Conservation (phyloP, 1,140 invertebrate species). For the Panagrolaimus sp. region DNA sequence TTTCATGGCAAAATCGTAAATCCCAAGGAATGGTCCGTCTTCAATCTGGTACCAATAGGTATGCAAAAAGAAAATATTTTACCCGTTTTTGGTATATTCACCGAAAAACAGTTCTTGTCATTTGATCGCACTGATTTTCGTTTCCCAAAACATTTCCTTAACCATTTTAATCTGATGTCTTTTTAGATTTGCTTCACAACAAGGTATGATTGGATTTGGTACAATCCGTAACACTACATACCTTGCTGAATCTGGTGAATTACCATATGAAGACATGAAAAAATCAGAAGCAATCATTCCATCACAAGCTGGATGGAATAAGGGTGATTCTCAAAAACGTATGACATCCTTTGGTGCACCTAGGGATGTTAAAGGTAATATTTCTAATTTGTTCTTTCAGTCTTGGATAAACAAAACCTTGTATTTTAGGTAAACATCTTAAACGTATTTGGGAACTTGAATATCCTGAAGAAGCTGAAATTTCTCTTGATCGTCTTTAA, state of each 20-base stretch:
- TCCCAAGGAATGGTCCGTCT: slow-evolving; percentile 59
- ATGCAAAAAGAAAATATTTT: slow-evolving; percentile 11
- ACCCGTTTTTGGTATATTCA: too few species aligned
- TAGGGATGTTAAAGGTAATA: slow-evolving; percentile 45
- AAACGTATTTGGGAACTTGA: slow-evolving; percentile 55
- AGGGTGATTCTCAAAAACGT: slow-evolving; percentile 56
- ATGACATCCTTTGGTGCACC: slow-evolving; percentile 51
- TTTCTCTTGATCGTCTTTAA: slow-evolving; percentile 51
- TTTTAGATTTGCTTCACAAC: slow-evolving; percentile 50
- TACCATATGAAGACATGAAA: slow-evolving; percentile 59
- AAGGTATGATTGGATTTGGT: slow-evolving; percentile 57
- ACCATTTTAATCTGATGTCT: background rate
- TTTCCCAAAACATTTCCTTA: background rate
- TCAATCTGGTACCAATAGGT: slow-evolving; percentile 56
- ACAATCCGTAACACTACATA: slow-evolving; percentile 57
- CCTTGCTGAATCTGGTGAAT: slow-evolving; percentile 56
- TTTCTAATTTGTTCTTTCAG: too few species aligned
- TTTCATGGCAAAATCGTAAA: slow-evolving; percentile 58
- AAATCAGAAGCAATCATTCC: slow-evolving; percentile 58
- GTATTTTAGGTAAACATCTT: slow-evolving; percentile 47
- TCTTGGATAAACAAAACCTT: too few species aligned
- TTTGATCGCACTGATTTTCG: too few species aligned
- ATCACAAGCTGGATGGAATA: slow-evolving; percentile 58
- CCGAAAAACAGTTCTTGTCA: too few species aligned
- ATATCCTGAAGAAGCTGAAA: slow-evolving; percentile 52